A percentile compares a stretch with the other conserved stretches of the same genome.
Evolutionary conservation across 2,797 vertebrate genomes (phyloP).

Genomic region (Okamejei kenojei): DNA sequence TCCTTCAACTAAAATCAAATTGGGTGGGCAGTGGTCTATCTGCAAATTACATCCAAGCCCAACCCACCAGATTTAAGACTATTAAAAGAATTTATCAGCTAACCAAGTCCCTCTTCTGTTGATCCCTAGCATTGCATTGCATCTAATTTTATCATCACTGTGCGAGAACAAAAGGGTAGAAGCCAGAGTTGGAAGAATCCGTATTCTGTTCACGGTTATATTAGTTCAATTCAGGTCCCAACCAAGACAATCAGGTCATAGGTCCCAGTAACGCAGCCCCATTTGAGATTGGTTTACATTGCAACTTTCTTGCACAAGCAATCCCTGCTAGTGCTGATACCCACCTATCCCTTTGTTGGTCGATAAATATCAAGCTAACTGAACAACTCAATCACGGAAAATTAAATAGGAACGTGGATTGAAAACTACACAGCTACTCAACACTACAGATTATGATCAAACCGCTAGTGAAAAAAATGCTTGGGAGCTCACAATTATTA

Average conservation of each 20-base stretch:
- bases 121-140: background rate
- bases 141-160: background rate
- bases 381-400: background rate
- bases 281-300: background rate
- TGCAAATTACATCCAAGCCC: too few species aligned
- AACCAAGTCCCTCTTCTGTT: background rate
- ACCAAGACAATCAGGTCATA: background rate
- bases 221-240: background rate
- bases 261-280: background rate
- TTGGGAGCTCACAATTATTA: too few species aligned
- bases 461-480: too few species aligned
- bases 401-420: background rate
- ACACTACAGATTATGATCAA: too few species aligned
- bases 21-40: too few species aligned
- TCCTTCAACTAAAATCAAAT: too few species aligned
- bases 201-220: background rate
- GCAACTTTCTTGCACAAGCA: background rate
- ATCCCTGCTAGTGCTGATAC: background rate
- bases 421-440: background rate
- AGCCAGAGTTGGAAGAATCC: background rate
- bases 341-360: background rate
- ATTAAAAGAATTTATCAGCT: background rate
- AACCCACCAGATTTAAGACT: background rate
- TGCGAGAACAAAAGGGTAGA: background rate
- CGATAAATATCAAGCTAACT: background rate